Evolutionary conservation across 2,797 vertebrate genomes (phyloP).

Genomic region (Onychomys arenicola): DNA sequence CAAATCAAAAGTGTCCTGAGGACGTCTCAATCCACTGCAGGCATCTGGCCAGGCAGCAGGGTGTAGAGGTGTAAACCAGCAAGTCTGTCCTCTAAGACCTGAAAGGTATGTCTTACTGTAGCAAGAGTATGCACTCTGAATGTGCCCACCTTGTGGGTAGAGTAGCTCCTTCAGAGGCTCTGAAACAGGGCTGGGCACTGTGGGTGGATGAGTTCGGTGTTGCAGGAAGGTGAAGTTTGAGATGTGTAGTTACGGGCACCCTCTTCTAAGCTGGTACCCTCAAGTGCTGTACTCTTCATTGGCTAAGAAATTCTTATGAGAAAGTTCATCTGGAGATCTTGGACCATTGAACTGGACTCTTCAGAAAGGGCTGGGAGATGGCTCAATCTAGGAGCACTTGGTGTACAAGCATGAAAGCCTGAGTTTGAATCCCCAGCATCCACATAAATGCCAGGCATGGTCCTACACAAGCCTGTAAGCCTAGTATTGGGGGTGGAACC

Average conservation of each 20-base stretch:
- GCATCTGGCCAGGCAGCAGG: neutral
- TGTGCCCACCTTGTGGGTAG: fast-evolving
- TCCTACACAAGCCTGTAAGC: no score
- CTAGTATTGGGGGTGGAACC: neutral
- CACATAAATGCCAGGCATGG: neutral
- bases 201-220: neutral
- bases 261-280: neutral
- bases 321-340: neutral
- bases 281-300: neutral
- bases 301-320: neutral
- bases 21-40: neutral
- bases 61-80: neutral
- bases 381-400: neutral
- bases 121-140: neutral
- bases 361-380: neutral
- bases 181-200: neutral
- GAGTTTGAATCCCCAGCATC: neutral
- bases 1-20: neutral
- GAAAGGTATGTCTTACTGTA: neutral
- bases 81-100: neutral
- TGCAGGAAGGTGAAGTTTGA: neutral
- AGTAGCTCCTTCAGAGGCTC: neutral
- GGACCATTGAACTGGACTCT: neutral
- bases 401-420: no score
- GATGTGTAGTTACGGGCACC: neutral